phyloP scores from a whole-genome alignment of 2,797 vertebrate species.

The Gadopsis bispinosus region DNA sequence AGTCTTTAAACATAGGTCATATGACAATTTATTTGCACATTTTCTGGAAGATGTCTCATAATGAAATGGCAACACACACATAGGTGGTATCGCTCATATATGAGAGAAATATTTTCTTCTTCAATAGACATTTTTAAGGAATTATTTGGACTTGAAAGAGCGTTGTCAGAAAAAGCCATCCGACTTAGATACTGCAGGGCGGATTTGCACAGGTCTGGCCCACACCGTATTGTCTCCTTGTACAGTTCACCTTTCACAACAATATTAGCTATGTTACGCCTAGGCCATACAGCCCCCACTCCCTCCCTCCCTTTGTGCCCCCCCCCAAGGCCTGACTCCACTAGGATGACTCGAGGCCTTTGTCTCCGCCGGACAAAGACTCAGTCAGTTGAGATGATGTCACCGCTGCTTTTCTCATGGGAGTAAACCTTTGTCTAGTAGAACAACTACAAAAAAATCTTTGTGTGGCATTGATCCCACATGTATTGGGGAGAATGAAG shows the following conservation, averaged over 20 bases:
- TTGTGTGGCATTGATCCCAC: slow-evolving; percentile 86
- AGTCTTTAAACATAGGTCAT: neutral
- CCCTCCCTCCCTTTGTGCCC: slow-evolving; percentile 1
- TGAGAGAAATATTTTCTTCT: neutral
- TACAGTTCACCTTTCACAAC: slow-evolving; percentile 68
- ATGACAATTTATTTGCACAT: neutral
- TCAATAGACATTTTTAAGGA: neutral
- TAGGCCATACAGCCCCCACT: slow-evolving; percentile 44
- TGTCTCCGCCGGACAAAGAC: slow-evolving; percentile 86
- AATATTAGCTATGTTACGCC: slow-evolving; percentile 72
- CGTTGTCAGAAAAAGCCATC: slow-evolving; percentile 45
- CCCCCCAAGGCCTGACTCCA: slow-evolving; percentile 66
- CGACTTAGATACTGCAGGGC: slow-evolving; percentile 11
- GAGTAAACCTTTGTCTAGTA: slow-evolving; percentile 87
- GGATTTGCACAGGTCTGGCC: slow-evolving; percentile 55
- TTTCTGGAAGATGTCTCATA: neutral
- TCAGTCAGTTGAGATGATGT: slow-evolving; percentile 90
- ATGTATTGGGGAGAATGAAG: slow-evolving; percentile 76
- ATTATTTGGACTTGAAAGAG: slow-evolving; percentile 20
- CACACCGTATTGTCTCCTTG: slow-evolving; percentile 48
- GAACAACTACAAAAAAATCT: slow-evolving; percentile 89
- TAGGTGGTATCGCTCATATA: neutral
- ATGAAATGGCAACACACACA: neutral
- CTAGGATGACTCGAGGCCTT: slow-evolving; percentile 85
- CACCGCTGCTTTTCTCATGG: slow-evolving; percentile 87